Base-by-base conservation (phyloP, 2,797 vertebrate species). In the Argyrosomus regius region DNA sequence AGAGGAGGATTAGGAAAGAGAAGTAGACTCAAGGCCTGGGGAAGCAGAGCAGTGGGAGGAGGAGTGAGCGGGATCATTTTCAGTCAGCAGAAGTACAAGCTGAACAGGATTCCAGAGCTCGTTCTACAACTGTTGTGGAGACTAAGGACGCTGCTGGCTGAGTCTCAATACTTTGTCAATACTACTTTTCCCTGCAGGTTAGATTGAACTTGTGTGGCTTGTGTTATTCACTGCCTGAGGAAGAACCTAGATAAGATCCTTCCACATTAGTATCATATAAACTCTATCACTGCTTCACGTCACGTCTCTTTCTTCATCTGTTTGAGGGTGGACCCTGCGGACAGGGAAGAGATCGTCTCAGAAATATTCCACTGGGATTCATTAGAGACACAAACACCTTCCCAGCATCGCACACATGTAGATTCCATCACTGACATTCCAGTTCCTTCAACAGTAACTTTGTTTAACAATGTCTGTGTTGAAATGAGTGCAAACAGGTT, bases 101-200 rank as follows among this genome's bases (percentile, higher is more conserved):
- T 62, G 2, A 82, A 78, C 88, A 56, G 78, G 75, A 83, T 82
- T 84, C 77, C 80, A 82, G 5, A 6, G 18, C 64, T 70, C 5
- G 17, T 64, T 78, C 65, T 35, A 39, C 78, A 58, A 69, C 70
- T 59, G 24, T 17, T 26, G 41, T 48, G 56, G 59, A 72, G 50
- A 80, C 53, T 11, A 6, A 60, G 31, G 24, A 26, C 6, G n/a
- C 39, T 45, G 41, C 53, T 72, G 58, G 31, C 49, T 67, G 31
- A 18, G n/a, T 31, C 39, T 63, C 48, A 75, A 39, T 39, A 54
- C 39, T 77, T 28, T 62, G 75, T 53, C 66, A 68, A 48, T 45
- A 39, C 54, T 13, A 9, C n/a, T 4, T 22, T 62, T 13, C 22
- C 17, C 35, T 22, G 7, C 35, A 14, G 45, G 64, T 58, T 24